Evolutionary conservation across 2,888 invertebrate species (phyloP), one percentile per base, ranked within the genome.

Genomic region (Amphipoea oculea): DNA sequence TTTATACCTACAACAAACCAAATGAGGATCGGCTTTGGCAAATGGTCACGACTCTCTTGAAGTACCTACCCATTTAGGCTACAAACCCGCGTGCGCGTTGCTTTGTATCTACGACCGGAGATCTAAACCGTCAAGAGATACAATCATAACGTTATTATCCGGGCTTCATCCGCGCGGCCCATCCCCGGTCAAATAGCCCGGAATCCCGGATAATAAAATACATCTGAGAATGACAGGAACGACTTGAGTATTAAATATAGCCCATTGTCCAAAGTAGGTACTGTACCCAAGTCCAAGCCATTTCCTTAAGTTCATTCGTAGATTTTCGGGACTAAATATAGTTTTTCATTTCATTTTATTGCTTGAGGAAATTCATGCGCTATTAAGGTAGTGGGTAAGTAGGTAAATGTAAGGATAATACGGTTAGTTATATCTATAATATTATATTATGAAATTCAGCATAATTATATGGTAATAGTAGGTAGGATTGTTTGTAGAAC

Each of bases 171-270:
- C 51, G 20, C 36, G 45, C 51, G 5, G 45, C n/a, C 73, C 40
- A 76, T 80, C 40, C 48, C 29, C 7, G 60, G 65, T 73, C 5
- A 65, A 69, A 76, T 42, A 57, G 62, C 54, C 76, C 76, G 63
- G 29, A 51, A 51, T 20, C 14, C 14, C 45, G 42, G 29, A 72
- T 72, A 63, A 65, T 60, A 75, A 73, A 74, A 66, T 70, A 69
- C 40, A 42, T 76, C 87, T 86, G 86, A 73, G 69, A 74, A 76
- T 76, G 86, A 86, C 82, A 62, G 45, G 40, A 84, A 82, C 67
- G 69, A 68, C 78, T 74, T 62, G 17, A 7, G 57, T 29, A 78
- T 86, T 82, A 82, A 76, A 86, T 84, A 86, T 79, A 73, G 82
- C 67, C 76, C 79, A 76, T 82, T 73, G 73, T 76, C 20, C 66